Base-by-base conservation (phyloP, 2,113 vertebrate genomes). In the Ellobius talpinus region DNA sequence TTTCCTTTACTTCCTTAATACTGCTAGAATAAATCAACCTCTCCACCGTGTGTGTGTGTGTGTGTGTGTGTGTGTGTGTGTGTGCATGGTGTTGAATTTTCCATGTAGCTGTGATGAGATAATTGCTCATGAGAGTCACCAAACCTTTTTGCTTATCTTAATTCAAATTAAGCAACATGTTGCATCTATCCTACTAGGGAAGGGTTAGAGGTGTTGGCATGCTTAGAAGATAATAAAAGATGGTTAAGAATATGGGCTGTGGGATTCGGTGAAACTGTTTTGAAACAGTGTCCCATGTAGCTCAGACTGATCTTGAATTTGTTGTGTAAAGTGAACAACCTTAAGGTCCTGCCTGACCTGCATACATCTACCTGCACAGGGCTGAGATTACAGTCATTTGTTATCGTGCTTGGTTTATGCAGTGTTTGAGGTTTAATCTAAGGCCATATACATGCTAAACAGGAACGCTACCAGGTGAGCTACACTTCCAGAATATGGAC, bases 1-100 rank as follows among this genome's bases (percentile, higher is more conserved):
- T 91, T 68, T 14, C 81, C 50, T 70, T 91, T 73, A 86, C 5
- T 89, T 81, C 55, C 39, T 95, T 86, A 84, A 95, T 31, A 29
- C 42, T 50, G 36, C 26, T 58, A 76, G 78, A 90, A 12, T 76
- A 52, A 55, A 14, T 50, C 23, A n/a, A 81, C 33, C 78, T 5
- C 52, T 55, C 1, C 55, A 55, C 55, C 55, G 10, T 78, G 29
- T 24, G 5, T 36, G 31, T 52, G 23, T 77, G 76, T 47, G 23
- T 81, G n/a, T 29, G 21, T n/a, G 19, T 61, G 13, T 72, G 39
- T 3, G 4, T 24, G 12, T 50, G 26, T 82, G 31, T 31, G 23
- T 33, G 19, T 61, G 10, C 63, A 36, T 3, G 3, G 13, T 50
- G 4, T 3, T 63, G 13, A 33, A n/a, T 92, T 77, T 81, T 86